These are phyloP conservation scores for Schizothorax lantsangensis DNA, from an alignment of 2,797 vertebrate genomes.

Conservation along the genomic window DNA sequence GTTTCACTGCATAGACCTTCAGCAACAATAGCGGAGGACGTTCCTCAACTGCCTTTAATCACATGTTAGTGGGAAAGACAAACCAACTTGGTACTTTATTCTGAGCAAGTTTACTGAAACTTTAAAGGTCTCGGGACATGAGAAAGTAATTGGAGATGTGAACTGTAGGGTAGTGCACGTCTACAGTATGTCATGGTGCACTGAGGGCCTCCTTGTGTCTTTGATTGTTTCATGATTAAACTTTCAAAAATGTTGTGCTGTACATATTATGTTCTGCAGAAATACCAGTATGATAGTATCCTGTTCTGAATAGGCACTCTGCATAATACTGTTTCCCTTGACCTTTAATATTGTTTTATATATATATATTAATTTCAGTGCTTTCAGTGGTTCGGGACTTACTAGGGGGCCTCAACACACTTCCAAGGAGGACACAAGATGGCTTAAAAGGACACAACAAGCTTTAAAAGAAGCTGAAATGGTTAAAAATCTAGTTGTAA, in stretches of 20 bases:
- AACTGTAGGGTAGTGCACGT: not conserved
- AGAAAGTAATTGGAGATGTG: not conserved
- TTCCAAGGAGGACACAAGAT: not conserved
- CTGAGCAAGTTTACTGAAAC: not conserved
- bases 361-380: not conserved
- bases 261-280: not conserved
- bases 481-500: too few relatives aligned
- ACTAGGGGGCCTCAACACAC: not conserved
- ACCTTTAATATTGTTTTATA: too few relatives aligned
- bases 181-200: not conserved
- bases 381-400: not conserved
- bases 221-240: not conserved
- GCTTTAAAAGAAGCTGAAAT: not conserved
- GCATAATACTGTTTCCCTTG: not conserved
- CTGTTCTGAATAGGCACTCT: not conserved
- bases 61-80: conserved; percentile 2
- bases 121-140: not conserved
- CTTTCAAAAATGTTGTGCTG: not conserved
- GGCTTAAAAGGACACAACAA: not conserved
- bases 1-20: conserved; percentile 55
- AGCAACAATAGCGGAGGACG: conserved; percentile 55
- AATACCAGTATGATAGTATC: not conserved
- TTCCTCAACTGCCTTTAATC: conserved; percentile 26
- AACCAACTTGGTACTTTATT: conserved; percentile 3
- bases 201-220: not conserved